Conservation (phyloP, 2,888 invertebrate genomes). For the Galerucella calmariensis region DNA sequence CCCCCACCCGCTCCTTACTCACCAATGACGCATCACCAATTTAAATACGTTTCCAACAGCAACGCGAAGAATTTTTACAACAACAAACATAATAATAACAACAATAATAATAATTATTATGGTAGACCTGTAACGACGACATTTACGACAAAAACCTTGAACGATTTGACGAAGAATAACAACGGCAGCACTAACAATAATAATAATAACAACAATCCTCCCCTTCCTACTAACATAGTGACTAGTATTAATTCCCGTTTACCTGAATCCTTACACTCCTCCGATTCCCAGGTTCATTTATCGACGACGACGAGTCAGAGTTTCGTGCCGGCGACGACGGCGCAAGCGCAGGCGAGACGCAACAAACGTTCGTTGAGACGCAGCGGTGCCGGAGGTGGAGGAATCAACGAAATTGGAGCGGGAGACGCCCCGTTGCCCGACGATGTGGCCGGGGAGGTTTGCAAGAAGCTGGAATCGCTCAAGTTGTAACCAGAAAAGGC, state of each 20-base stretch:
- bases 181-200: conserved; percentile 4
- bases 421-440: conserved; percentile 62
- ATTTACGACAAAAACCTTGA: conserved; percentile 1
- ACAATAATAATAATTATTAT: conserved; percentile 1
- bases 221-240: background rate
- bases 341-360: conserved; percentile 41
- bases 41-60: conserved; percentile 35
- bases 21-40: conserved; percentile 47
- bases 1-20: conserved; percentile 52
- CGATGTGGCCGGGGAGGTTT: conserved; percentile 53
- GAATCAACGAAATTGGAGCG: conserved; percentile 60
- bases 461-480: conserved; percentile 61
- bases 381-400: conserved; percentile 35
- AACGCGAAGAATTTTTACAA: conserved; percentile 37
- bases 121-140: conserved; percentile 14
- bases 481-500: conserved; percentile 48
- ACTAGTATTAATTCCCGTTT: conserved; percentile 12
- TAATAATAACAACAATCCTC: background rate
- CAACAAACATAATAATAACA: conserved; percentile 36
- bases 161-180: conserved; percentile 11
- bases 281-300: conserved; percentile 43
- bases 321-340: conserved; percentile 33
- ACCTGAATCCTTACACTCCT: conserved; percentile 32
- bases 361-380: conserved; percentile 42
- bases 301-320: conserved; percentile 42